These are phyloP conservation scores for Sturmia bella DNA, from an alignment of 2,888 invertebrate genomes.

Conservation along the genomic window DNA sequence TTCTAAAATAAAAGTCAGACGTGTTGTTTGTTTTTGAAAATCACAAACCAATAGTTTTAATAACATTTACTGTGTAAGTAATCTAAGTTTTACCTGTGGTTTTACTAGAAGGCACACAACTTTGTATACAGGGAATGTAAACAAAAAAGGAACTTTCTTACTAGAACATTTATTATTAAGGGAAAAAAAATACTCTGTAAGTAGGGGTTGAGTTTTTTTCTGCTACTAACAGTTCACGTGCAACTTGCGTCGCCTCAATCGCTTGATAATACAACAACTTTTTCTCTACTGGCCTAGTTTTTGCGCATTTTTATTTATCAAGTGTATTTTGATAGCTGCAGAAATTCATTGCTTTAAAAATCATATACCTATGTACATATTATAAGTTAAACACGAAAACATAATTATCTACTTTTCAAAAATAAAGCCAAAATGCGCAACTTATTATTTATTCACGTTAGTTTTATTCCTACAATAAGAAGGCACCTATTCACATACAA, in stretches of 20 bases:
- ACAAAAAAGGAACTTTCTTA: neutral
- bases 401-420: constrained; percentile 8
- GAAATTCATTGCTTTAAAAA: neutral
- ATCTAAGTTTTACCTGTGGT: too few species aligned
- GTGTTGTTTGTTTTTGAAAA: too few species aligned
- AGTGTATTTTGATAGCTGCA: constrained; percentile 18
- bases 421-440: constrained; percentile 31
- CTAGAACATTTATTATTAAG: neutral
- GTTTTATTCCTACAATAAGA: constrained; percentile 28
- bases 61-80: too few species aligned
- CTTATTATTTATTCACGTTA: constrained; percentile 38
- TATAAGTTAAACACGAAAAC: constrained; percentile 23
- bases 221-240: neutral
- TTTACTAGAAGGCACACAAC: too few species aligned
- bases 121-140: too few species aligned
- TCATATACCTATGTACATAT: too few species aligned
- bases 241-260: neutral
- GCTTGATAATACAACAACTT: neutral
- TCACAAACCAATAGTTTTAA: too few species aligned
- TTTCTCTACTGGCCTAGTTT: constrained; percentile 46
- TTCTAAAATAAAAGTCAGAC: too few species aligned
- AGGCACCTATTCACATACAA: constrained; percentile 57
- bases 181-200: neutral
- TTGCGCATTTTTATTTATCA: neutral
- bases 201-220: neutral